A percentile compares a stretch with the other conserved stretches of the same genome.
Evolutionary conservation across 2,113 vertebrate species (phyloP).

Genomic region (Paramormyrops kingsleyae): DNA sequence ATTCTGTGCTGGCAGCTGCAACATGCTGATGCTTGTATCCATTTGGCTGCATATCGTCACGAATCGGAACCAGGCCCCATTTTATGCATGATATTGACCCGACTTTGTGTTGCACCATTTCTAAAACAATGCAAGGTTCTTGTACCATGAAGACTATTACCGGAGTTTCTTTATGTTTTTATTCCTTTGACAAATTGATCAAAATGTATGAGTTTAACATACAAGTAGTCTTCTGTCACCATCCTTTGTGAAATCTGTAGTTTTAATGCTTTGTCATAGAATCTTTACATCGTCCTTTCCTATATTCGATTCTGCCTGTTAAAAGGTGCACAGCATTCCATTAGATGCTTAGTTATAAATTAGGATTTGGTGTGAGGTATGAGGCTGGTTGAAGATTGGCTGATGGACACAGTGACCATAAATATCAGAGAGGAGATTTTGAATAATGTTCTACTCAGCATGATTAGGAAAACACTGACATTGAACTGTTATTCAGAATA

Average conservation of each 20-base stretch:
- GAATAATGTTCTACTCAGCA: background rate
- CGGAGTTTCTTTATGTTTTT: background rate
- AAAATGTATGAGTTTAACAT: background rate
- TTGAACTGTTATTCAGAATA: background rate
- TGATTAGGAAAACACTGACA: background rate
- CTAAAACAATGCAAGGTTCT: background rate
- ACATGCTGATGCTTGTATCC: background rate
- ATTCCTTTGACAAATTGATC: background rate
- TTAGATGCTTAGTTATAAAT: background rate
- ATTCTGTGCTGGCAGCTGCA: background rate
- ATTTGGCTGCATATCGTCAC: background rate
- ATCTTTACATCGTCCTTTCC: background rate
- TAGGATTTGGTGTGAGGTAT: background rate
- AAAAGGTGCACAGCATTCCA: background rate
- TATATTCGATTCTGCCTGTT: background rate
- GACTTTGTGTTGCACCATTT: background rate
- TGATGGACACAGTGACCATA: background rate
- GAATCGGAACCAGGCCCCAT: background rate
- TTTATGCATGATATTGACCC: background rate
- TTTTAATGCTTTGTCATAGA: background rate
- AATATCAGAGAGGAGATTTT: background rate
- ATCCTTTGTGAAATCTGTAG: background rate
- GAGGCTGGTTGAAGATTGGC: background rate
- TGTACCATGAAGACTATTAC: background rate
- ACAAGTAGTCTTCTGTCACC: background rate